A percentile compares a stretch with the other conserved stretches of the same genome.
phyloP scores from a whole-genome alignment of 2,888 invertebrate species.

The Eupithecia subumbrata region DNA sequence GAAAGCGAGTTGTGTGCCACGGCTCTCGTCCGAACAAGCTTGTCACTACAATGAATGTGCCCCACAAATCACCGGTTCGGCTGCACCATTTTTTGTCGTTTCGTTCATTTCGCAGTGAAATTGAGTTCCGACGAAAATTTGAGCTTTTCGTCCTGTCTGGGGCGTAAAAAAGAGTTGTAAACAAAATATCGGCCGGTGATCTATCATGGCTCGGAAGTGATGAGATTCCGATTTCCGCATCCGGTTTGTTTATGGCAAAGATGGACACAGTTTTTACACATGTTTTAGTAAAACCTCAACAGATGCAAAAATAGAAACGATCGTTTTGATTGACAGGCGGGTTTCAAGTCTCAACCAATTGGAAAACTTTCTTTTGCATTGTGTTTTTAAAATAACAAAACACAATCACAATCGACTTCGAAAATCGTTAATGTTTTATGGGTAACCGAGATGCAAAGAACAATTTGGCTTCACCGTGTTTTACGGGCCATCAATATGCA shows the following conservation, averaged over 20 bases:
- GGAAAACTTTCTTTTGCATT: neutral
- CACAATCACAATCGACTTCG: constrained; percentile 24
- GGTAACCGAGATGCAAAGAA: constrained; percentile 39
- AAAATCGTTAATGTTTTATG: constrained; percentile 39
- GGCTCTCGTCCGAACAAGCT: constrained; percentile 65
- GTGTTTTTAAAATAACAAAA: constrained; percentile 15
- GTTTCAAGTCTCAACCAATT: constrained; percentile 13
- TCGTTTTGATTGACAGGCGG: constrained; percentile 2
- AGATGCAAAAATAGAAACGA: constrained; percentile 3
- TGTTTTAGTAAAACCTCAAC: neutral
- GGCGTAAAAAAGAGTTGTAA: constrained; percentile 55
- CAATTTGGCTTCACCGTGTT: constrained; percentile 36
- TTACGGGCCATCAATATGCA: constrained; percentile 45
- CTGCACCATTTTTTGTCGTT: constrained; percentile 74
- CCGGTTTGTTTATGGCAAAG: constrained; percentile 34
- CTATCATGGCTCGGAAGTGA: constrained; percentile 49
- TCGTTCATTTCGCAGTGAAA: constrained; percentile 76
- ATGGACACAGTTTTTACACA: constrained; percentile 15
- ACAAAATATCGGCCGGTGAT: constrained; percentile 56
- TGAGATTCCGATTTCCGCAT: constrained; percentile 48
- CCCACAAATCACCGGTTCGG: constrained; percentile 80
- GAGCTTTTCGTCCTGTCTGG: constrained; percentile 53
- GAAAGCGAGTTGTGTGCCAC: constrained; percentile 66
- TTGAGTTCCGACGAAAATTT: constrained; percentile 75
- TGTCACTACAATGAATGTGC: constrained; percentile 81